Conservation (phyloP, 1,140 invertebrate genomes). For the Pinna nobilis region DNA sequence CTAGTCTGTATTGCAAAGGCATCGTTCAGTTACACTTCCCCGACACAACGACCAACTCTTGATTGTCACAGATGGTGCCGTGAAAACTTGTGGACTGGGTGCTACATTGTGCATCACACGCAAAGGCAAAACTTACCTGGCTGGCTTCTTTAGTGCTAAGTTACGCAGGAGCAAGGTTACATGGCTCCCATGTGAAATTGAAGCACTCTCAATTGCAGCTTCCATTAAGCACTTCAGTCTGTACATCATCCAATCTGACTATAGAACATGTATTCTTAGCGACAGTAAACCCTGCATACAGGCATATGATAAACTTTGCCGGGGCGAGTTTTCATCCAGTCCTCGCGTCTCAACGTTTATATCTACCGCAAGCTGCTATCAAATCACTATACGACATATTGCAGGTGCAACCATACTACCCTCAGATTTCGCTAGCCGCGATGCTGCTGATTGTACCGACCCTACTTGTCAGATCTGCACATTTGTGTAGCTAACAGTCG, state of each 20-base stretch:
- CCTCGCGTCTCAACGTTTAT: conserved; percentile 40
- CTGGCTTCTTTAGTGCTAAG: conserved; percentile 51
- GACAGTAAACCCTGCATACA: conserved; percentile 54
- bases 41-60: conserved; percentile 40
- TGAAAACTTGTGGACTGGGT: conserved; percentile 25
- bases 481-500: neutral
- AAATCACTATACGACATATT: conserved; percentile 34
- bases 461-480: conserved; percentile 27
- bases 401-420: neutral
- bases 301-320: conserved; percentile 46
- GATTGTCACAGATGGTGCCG: conserved; percentile 48
- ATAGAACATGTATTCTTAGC: conserved; percentile 41
- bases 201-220: conserved; percentile 43
- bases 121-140: conserved; percentile 7
- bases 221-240: conserved; percentile 54
- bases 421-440: conserved; percentile 13
- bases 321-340: conserved; percentile 48
- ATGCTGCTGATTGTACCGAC: conserved; percentile 15
- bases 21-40: conserved; percentile 34
- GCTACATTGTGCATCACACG: conserved; percentile 44
- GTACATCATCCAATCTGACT: conserved; percentile 46
- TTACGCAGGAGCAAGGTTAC: conserved; percentile 16
- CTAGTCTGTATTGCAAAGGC: conserved; percentile 3
- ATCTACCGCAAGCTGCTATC: conserved; percentile 16
- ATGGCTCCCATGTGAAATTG: conserved; percentile 52